phyloP scores from a whole-genome alignment of 2,113 vertebrate genomes.

The Ictalurus punctatus region DNA sequence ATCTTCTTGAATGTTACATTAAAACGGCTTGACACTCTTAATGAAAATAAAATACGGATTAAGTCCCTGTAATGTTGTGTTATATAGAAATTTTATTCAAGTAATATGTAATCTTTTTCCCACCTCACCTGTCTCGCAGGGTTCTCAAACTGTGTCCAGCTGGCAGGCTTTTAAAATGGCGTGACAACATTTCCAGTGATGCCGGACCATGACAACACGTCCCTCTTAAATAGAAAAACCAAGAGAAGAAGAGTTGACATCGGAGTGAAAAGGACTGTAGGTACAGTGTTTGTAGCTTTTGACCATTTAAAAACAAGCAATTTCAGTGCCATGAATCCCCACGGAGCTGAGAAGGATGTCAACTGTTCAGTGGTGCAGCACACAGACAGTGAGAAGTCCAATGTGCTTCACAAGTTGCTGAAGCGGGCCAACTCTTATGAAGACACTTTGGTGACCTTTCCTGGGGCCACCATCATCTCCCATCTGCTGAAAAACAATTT shows the following conservation, averaged over 20 bases:
- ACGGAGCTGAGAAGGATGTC: conserved; percentile 90
- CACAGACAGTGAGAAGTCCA: conserved; percentile 95
- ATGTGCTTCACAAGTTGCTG: conserved; percentile 96
- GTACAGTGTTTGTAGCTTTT: conserved; percentile 88
- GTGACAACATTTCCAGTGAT: conserved; percentile 94
- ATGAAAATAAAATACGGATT: neutral
- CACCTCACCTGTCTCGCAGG: conserved; percentile 83
- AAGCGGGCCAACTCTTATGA: conserved; percentile 99
- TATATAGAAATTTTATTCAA: conserved; percentile 85
- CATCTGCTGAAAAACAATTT: conserved; percentile 99
- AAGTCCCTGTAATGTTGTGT: conserved; percentile 74
- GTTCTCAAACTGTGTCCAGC: conserved; percentile 86
- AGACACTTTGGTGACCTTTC: conserved; percentile 96
- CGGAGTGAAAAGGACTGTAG: conserved; percentile 98
- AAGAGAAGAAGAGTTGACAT: conserved; percentile 99
- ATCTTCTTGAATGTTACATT: neutral
- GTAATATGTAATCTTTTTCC: conserved; percentile 78
- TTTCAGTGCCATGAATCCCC: conserved; percentile 97
- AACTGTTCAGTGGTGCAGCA: conserved; percentile 93
- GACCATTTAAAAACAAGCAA: conserved; percentile 86
- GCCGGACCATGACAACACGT: conserved; percentile 99
- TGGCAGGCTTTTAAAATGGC: conserved; percentile 93
- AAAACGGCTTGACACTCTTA: neutral
- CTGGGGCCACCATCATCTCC: conserved; percentile 97
- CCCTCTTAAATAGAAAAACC: conserved; percentile 98